Percentiles rank a stretch among this genome's conserved stretches.
phyloP scores from a whole-genome alignment of 92 coral and sea anemone genomes.

The Siderastrea siderea region DNA sequence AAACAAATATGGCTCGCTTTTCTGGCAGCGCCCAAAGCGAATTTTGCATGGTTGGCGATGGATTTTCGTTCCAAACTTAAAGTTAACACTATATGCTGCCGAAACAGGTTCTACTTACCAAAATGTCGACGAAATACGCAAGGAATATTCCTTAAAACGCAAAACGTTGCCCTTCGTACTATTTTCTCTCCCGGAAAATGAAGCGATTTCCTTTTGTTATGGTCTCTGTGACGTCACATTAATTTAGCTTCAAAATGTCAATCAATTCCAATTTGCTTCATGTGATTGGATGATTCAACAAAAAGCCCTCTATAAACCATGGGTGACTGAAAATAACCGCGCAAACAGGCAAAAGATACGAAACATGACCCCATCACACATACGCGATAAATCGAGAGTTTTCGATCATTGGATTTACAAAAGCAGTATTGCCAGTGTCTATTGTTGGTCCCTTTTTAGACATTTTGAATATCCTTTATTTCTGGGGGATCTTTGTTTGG shows the following conservation, averaged over 20 bases:
- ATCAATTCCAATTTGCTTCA: constrained; percentile 59
- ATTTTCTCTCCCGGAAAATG: constrained; percentile 87
- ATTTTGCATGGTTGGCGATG: constrained; percentile 19
- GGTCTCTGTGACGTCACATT: constrained; percentile 94
- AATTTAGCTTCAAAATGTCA: constrained; percentile 69
- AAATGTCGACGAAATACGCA: constrained; percentile 24
- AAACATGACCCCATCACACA: constrained; percentile 1
- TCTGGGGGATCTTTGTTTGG: background rate
- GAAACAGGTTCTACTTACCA: constrained; percentile 23
- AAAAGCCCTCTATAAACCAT: constrained; percentile 63
- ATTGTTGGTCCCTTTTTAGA: background rate
- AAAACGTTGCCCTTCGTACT: constrained; percentile 27
- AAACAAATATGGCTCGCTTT: constrained; percentile 74
- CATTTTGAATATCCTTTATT: background rate
- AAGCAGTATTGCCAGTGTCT: background rate
- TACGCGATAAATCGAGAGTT: background rate
- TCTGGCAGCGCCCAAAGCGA: constrained; percentile 81
- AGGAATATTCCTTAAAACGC: constrained; percentile 8
- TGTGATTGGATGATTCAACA: constrained; percentile 83
- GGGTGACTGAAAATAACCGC: constrained; percentile 39
- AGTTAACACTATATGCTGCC: background rate
- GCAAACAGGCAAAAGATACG: constrained; percentile 39
- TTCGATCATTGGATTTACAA: background rate
- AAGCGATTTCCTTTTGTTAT: constrained; percentile 88
- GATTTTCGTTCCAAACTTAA: background rate